Evolutionary conservation across 2,888 invertebrate genomes (phyloP).

Genomic region (Deilephila porcellus): DNA sequence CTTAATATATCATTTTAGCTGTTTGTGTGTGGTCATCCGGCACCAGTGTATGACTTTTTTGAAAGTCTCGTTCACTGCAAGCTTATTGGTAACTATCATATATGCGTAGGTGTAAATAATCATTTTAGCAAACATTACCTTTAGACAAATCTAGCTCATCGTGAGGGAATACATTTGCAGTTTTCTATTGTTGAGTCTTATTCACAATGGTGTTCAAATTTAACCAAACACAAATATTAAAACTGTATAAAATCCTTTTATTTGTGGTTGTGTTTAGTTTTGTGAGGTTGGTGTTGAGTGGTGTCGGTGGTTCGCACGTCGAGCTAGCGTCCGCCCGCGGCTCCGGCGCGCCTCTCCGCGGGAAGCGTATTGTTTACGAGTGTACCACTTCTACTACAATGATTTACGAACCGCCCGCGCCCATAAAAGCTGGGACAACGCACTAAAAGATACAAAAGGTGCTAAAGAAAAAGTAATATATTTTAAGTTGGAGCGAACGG

Average conservation of each 20-base stretch:
- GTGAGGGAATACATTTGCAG: background rate
- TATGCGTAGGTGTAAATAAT: too few relatives aligned
- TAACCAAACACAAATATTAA: background rate
- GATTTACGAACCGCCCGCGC: slow-evolving; percentile 81
- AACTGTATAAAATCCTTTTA: background rate
- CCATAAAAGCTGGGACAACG: slow-evolving; percentile 82
- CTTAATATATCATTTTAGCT: too few relatives aligned
- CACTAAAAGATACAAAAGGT: slow-evolving; percentile 84
- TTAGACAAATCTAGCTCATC: too few relatives aligned
- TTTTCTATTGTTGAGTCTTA: background rate
- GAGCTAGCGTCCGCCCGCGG: slow-evolving; percentile 13
- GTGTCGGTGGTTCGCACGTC: slow-evolving; percentile 7
- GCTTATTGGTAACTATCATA: too few relatives aligned
- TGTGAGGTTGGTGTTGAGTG: background rate
- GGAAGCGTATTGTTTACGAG: slow-evolving; percentile 77
- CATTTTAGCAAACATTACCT: too few relatives aligned
- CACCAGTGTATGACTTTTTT: too few relatives aligned
- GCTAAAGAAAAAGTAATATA: slow-evolving; percentile 84
- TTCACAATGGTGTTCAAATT: background rate
- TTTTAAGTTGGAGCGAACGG: slow-evolving; percentile 80
- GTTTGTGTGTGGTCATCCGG: too few relatives aligned
- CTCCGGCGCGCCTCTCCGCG: slow-evolving; percentile 51
- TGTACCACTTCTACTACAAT: slow-evolving; percentile 82
- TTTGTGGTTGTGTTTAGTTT: background rate
- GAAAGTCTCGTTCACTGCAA: too few relatives aligned